Conservation (phyloP, 1,140 invertebrate genomes). For the Drosophila takahashii region DNA sequence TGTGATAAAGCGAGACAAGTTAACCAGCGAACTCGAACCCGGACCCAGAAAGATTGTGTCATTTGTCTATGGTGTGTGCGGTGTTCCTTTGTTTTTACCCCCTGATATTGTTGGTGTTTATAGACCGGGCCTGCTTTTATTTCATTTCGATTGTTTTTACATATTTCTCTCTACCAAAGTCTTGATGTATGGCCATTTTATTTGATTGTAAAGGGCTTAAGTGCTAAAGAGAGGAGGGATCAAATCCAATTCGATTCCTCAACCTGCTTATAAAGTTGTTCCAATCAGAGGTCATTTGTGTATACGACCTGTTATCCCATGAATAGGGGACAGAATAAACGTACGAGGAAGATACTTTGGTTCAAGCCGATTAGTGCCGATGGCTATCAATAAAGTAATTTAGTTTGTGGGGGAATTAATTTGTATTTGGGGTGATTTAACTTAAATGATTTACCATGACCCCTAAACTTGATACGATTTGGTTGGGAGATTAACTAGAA, state of each 20-base stretch:
- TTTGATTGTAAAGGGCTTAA: constrained; percentile 69
- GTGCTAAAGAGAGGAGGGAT: constrained; percentile 35
- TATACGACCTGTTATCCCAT: constrained; percentile 33
- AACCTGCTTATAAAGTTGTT: constrained; percentile 60
- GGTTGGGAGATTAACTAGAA: constrained; percentile 1
- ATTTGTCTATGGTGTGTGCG: constrained; percentile 49
- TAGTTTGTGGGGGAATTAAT: constrained; percentile 36
- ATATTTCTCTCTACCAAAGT: constrained; percentile 38
- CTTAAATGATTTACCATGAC: constrained; percentile 24
- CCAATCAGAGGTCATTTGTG: constrained; percentile 66
- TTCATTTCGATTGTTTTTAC: constrained; percentile 52
- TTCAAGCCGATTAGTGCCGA: constrained; percentile 22
- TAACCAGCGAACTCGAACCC: constrained; percentile 9
- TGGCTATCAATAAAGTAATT: constrained; percentile 42
- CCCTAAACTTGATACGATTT: constrained; percentile 6
- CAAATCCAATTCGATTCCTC: constrained; percentile 3
- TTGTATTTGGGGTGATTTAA: constrained; percentile 32
- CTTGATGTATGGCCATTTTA: constrained; percentile 62
- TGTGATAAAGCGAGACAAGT: constrained; percentile 28
- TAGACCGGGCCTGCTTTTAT: constrained; percentile 41
- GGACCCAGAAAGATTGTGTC: constrained; percentile 53
- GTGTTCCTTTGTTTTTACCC: constrained; percentile 36
- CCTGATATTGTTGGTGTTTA: constrained; percentile 15
- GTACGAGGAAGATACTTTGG: constrained; percentile 1
- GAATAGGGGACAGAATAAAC: constrained; percentile 1